Conservation (phyloP, 2,888 invertebrate genomes). For the Zeuzera pyrina region DNA sequence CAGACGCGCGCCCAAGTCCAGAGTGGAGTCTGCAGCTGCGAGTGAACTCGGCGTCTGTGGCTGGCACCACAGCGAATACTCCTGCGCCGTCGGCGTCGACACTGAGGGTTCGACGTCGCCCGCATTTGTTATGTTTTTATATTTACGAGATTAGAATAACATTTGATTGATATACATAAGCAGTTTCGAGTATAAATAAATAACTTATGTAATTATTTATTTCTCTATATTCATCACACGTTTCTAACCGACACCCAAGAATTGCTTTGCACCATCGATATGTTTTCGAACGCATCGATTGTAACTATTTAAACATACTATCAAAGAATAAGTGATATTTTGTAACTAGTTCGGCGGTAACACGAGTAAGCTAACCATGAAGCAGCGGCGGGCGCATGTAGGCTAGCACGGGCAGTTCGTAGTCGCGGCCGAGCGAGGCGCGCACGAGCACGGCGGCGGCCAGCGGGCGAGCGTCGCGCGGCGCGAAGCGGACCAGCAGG, state of each 20-base stretch:
- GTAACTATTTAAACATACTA: not conserved
- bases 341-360: not conserved
- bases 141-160: too few relatives aligned
- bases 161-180: too few relatives aligned
- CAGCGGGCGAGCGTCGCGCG: slow-evolving; percentile 31
- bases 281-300: not conserved
- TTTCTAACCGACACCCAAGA: not conserved
- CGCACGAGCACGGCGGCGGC: slow-evolving; percentile 30
- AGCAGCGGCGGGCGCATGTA: slow-evolving; percentile 47
- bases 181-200: not conserved
- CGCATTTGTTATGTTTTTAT: too few relatives aligned
- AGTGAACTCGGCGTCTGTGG: slow-evolving; percentile 25
- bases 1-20: slow-evolving; percentile 48
- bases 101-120: too few relatives aligned
- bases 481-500: slow-evolving; percentile 35
- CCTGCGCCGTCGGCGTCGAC: slow-evolving; percentile 6
- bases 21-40: too few relatives aligned
- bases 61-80: not conserved
- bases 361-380: slow-evolving; percentile 25
- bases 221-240: not conserved
- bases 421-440: slow-evolving; percentile 23
- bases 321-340: not conserved
- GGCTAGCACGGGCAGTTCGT: slow-evolving; percentile 35
- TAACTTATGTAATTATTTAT: not conserved
- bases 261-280: too few relatives aligned